A percentile compares a stretch with the other conserved stretches of the same genome.
Conservation (phyloP, 2,888 invertebrate genomes). For the Sepioteuthis lessoniana region DNA sequence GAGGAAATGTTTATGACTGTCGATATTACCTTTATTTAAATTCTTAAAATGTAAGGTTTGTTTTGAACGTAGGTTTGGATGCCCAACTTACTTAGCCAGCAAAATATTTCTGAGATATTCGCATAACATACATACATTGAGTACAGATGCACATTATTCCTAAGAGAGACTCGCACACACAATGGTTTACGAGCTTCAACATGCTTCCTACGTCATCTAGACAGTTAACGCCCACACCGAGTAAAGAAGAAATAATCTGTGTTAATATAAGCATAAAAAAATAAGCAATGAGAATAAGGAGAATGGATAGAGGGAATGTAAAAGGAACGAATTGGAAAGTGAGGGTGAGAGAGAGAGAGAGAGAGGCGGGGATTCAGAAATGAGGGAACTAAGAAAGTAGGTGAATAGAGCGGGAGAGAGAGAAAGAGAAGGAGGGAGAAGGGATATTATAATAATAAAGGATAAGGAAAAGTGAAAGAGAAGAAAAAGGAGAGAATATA, state of each 20-base stretch:
- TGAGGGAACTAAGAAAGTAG: not conserved
- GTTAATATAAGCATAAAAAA: slow-evolving; percentile 9
- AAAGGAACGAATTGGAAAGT: not conserved
- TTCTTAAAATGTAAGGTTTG: not conserved
- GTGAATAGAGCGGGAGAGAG: not conserved
- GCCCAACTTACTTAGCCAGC: slow-evolving; percentile 33
- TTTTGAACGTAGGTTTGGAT: not conserved
- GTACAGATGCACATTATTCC: not conserved
- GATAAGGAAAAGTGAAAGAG: not conserved
- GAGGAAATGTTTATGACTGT: not conserved
- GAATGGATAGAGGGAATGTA: too few relatives aligned
- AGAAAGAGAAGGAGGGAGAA: not conserved
- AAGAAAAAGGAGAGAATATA: not conserved
- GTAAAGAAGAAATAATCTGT: not conserved
- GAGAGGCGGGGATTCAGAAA: not conserved
- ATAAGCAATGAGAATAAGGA: not conserved
- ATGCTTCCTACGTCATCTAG: slow-evolving; percentile 33
- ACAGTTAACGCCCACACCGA: slow-evolving; percentile 33
- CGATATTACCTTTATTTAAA: not conserved
- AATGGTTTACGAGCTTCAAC: not conserved
- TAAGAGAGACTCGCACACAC: not conserved
- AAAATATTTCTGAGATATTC: not conserved
- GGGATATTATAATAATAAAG: too few relatives aligned
- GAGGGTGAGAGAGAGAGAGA: too few relatives aligned
- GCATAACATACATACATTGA: too few relatives aligned